Base-by-base conservation (phyloP, 2,888 invertebrate species). In the Caenorhabditis doughertyi region DNA sequence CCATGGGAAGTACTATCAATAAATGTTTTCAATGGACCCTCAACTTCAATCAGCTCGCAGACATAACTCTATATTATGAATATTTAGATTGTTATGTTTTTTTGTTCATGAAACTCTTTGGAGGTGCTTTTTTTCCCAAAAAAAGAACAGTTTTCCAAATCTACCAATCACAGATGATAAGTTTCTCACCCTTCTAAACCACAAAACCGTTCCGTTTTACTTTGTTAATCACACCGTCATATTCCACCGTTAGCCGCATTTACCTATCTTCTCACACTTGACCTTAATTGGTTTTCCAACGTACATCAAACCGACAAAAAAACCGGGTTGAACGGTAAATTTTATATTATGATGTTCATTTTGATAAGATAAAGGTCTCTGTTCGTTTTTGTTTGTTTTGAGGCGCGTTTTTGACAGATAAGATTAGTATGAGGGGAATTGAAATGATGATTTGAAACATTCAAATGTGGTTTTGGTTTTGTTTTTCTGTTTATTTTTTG, bases 261-360 rank as follows among this genome's bases (percentile, higher is more conserved):
- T 65, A 65, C 65, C 51, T 65, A 51, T 51, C 65, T 51, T 49
- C n/a, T n/a, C 32, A 32, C 51, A 51, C 25, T 65, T 65, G 65
- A 65, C 65, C 65, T 65, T 65, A 65, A 65, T 65, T 23, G 65
- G 65, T 51, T 51, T 49, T 23, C n/a, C 23, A 49, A 11, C 51
- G 32, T 13, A 51, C 65, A 51, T 21, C 35, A 27, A 51, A 65
- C 51, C 49, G n/a, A n/a, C 64, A 49, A 64, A 64, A 64, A 64
- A 47, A 64, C 25, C 65, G 35, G 65, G 65, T 65, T 65, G 51
- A 21, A 9, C 13, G 51, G 32, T 39, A 27, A 32, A 7, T 65
- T 64, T 64, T 49, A 8, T 51, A 4, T 65, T n/a, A 21, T 29
- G 44, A 47, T 29, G 60, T 44, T 64, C 47, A n/a, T 49, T 42